Evolutionary conservation across 2,113 vertebrate genomes (phyloP).

Genomic region (Redunca redunca): DNA sequence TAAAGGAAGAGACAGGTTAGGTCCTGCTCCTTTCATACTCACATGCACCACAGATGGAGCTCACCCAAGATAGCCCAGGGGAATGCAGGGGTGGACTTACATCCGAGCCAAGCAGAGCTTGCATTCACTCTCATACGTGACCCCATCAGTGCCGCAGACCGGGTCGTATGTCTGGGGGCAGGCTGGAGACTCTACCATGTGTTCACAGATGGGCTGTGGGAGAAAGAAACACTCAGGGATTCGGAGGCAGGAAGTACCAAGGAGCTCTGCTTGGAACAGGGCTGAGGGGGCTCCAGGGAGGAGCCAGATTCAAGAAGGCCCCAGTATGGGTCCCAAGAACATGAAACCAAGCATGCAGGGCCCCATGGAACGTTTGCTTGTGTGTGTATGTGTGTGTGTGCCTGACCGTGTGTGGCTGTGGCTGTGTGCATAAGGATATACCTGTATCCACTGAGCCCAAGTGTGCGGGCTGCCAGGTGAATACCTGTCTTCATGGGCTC

Average conservation of each 20-base stretch:
- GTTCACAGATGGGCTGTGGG: slow-evolving; percentile 69
- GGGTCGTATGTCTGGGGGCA: slow-evolving; percentile 1
- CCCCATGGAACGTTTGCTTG: background rate
- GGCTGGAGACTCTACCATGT: slow-evolving; percentile 54
- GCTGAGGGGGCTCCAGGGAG: background rate
- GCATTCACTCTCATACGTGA: slow-evolving; percentile 68
- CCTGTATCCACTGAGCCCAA: background rate
- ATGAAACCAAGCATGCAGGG: background rate
- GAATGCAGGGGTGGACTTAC: slow-evolving; percentile 38
- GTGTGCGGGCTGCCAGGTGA: background rate
- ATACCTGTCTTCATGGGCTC: background rate
- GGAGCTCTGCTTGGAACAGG: background rate
- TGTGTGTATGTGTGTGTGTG: background rate
- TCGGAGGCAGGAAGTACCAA: background rate
- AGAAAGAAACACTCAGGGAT: background rate
- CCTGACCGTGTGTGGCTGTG: background rate
- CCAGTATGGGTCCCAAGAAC: background rate
- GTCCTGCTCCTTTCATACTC: background rate
- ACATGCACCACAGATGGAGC: background rate
- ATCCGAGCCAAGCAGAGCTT: slow-evolving; percentile 54
- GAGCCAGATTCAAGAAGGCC: background rate
- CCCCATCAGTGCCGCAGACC: slow-evolving; percentile 62
- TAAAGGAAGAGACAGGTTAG: background rate
- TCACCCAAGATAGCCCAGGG: background rate
- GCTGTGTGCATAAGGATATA: background rate